Conservation (phyloP, 1,140 invertebrate genomes). For the Pogonus chalceus region DNA sequence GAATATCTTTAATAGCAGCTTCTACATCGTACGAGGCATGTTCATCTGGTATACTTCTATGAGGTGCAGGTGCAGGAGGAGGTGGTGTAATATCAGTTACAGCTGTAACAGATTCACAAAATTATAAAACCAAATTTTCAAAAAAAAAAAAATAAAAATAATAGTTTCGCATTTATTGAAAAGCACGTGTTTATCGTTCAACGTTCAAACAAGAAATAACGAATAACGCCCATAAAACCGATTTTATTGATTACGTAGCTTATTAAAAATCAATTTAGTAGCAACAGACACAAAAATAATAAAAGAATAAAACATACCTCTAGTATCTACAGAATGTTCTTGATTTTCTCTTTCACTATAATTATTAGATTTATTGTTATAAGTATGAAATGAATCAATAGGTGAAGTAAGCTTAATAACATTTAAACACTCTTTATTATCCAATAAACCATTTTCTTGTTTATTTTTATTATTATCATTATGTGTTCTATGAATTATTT, state of each 20-base stretch:
- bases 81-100: conserved; percentile 45
- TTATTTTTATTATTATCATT: conserved; percentile 19
- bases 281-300: neutral
- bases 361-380: conserved; percentile 31
- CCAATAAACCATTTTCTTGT: conserved; percentile 30
- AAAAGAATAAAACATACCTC: conserved; percentile 31
- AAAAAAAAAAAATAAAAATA: too few species aligned
- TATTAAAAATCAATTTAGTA: neutral
- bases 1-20: conserved; percentile 71
- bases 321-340: conserved; percentile 52
- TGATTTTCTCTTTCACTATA: conserved; percentile 40
- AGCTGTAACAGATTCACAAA: too few species aligned
- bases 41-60: conserved; percentile 35
- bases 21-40: conserved; percentile 42
- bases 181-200: too few species aligned
- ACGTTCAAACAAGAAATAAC: too few species aligned
- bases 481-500: conserved; percentile 52
- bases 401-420: conserved; percentile 28
- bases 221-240: too few species aligned
- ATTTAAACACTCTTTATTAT: conserved; percentile 20
- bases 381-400: conserved; percentile 40
- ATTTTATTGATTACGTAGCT: too few species aligned
- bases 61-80: conserved; percentile 54
- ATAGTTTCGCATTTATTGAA: too few species aligned
- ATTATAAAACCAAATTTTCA: conserved; percentile 13